phyloP scores from a whole-genome alignment of 1,140 invertebrate genomes.

The Lucilia sericata region DNA sequence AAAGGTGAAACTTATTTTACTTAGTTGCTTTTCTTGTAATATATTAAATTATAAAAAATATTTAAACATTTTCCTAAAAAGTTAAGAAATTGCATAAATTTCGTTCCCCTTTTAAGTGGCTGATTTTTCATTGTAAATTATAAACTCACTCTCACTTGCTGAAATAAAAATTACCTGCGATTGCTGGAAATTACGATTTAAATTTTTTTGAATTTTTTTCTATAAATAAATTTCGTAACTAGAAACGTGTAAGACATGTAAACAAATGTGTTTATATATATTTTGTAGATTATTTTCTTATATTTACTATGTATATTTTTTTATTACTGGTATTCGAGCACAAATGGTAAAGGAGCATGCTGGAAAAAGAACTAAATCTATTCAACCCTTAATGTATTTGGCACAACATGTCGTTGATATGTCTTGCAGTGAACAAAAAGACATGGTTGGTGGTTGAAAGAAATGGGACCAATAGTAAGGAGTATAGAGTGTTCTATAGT shows the following conservation, averaged over 20 bases:
- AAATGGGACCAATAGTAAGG: not conserved
- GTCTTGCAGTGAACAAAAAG: not conserved
- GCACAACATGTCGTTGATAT: conserved; percentile 26
- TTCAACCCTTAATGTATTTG: conserved; percentile 3
- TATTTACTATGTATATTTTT: not conserved
- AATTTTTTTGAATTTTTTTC: not conserved
- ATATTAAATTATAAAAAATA: too few species aligned
- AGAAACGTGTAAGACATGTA: conserved; percentile 14
- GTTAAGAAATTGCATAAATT: not conserved
- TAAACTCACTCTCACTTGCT: not conserved
- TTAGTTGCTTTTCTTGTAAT: too few species aligned
- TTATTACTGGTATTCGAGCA: not conserved
- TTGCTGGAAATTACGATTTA: not conserved
- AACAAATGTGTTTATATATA: conserved; percentile 19
- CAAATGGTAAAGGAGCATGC: not conserved
- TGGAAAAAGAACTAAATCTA: not conserved
- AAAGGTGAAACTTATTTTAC: not conserved
- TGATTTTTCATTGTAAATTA: not conserved
- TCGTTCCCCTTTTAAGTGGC: not conserved
- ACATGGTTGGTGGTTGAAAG: not conserved
- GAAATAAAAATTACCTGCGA: not conserved
- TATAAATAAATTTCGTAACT: not conserved
- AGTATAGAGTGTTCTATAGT: too few species aligned
- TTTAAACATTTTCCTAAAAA: not conserved
- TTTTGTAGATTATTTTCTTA: not conserved